A percentile compares a stretch with the other conserved stretches of the same genome.
Conservation (phyloP, 2,113 vertebrate genomes). For the Hystrix brachyura region DNA sequence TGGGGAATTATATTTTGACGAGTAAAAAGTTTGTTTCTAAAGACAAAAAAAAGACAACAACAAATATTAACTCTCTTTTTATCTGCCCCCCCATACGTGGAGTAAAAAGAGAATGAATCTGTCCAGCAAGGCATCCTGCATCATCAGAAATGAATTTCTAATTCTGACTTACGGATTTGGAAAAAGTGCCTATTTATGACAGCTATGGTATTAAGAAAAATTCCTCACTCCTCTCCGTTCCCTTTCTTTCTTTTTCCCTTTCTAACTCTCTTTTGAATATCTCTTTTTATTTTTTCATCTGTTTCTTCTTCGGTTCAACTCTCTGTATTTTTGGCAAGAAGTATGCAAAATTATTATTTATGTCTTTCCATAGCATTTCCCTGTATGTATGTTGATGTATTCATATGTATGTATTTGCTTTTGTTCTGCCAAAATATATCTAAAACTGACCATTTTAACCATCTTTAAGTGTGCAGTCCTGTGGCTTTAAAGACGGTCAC, state of each 20-base stretch:
- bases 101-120: background rate
- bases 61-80: background rate
- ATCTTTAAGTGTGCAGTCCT: background rate
- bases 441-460: background rate
- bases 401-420: background rate
- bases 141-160: background rate
- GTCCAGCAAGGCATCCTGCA: background rate
- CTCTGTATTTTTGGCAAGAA: background rate
- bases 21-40: background rate
- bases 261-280: background rate
- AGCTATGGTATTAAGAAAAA: background rate
- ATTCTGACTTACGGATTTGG: background rate
- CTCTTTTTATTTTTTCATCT: background rate
- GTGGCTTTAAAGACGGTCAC: too few relatives aligned
- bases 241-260: background rate
- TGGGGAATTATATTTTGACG: background rate
- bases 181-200: background rate
- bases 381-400: background rate
- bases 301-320: background rate
- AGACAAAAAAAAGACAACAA: background rate
- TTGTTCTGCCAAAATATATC: background rate
- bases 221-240: background rate
- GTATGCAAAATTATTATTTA: background rate
- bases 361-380: background rate
- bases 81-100: background rate